Conservation (phyloP, 2,797 vertebrate species). For the Pterois miles region DNA sequence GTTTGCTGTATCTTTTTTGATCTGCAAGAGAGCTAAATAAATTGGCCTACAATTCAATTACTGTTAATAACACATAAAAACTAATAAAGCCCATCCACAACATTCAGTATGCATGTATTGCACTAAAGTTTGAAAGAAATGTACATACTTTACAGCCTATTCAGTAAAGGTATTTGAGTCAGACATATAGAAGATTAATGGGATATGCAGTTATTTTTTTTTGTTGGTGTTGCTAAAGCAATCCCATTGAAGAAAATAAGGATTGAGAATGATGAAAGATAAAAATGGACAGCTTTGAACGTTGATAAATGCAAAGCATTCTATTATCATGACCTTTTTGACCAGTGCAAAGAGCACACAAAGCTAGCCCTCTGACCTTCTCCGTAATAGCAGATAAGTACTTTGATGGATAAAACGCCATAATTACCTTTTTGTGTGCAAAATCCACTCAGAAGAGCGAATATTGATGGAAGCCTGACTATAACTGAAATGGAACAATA, state of each 20-base stretch:
- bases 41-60: conserved; percentile 11
- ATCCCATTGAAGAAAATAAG: conserved; percentile 31
- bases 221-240: conserved; percentile 23
- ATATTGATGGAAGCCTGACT: conserved; percentile 51
- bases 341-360: conserved; percentile 45
- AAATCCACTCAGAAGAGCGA: conserved; percentile 62
- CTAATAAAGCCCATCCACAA: conserved; percentile 15
- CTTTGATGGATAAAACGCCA: conserved; percentile 66
- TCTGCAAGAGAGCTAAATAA: background rate
- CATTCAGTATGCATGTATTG: background rate
- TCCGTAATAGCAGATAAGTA: conserved; percentile 68
- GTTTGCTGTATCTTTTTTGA: background rate
- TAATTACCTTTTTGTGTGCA: conserved; percentile 73
- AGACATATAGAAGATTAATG: background rate
- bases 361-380: conserved; percentile 65
- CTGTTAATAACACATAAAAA: conserved; percentile 8
- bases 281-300: conserved; percentile 47
- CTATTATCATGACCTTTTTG: conserved; percentile 54
- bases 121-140: background rate
- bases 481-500: conserved; percentile 65
- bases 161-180: conserved; percentile 9
- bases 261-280: conserved; percentile 30
- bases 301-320: conserved; percentile 50
- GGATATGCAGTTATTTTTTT: background rate
- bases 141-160: background rate